A percentile compares a stretch with the other conserved stretches of the same genome.
These are phyloP conservation scores for Melinaea menophilus DNA, from an alignment of 2,888 invertebrate genomes.

Conservation along the genomic window DNA sequence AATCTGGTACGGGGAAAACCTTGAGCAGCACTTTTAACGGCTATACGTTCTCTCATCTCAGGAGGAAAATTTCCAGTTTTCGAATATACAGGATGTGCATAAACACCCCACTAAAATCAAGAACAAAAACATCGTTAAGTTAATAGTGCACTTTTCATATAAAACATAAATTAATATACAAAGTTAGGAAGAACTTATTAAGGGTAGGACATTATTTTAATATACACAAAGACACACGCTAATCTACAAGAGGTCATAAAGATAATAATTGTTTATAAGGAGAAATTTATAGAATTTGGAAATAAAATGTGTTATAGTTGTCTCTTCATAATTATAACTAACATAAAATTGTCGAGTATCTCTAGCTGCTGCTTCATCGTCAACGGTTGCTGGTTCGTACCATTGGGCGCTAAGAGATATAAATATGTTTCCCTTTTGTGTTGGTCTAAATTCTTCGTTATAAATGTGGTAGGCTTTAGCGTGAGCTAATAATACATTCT, in stretches of 20 bases:
- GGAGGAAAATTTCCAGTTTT: constrained; percentile 79
- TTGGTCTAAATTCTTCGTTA: constrained; percentile 42
- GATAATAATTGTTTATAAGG: too few species aligned
- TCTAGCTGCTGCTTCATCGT: constrained; percentile 60
- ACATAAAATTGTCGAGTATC: constrained; percentile 38
- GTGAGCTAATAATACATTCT: constrained; percentile 82
- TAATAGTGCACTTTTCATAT: too few species aligned
- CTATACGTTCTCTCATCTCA: constrained; percentile 75
- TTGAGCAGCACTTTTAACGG: constrained; percentile 67
- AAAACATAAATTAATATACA: not conserved
- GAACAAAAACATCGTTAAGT: not conserved
- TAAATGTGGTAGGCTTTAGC: constrained; percentile 73
- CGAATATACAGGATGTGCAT: constrained; percentile 39
- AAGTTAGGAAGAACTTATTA: not conserved
- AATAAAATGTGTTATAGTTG: too few species aligned
- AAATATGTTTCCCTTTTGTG: constrained; percentile 50
- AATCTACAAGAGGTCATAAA: too few species aligned
- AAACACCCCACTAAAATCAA: constrained; percentile 25
- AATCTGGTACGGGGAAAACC: constrained; percentile 60
- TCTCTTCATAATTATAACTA: not conserved
- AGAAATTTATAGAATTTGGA: too few species aligned
- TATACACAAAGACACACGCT: too few species aligned
- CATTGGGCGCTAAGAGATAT: constrained; percentile 75
- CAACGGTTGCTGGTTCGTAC: constrained; percentile 63
- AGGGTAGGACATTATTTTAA: not conserved